These are phyloP conservation scores for Drosophila ironensis DNA, from an alignment of 1,140 invertebrate genomes.

Conservation along the genomic window DNA sequence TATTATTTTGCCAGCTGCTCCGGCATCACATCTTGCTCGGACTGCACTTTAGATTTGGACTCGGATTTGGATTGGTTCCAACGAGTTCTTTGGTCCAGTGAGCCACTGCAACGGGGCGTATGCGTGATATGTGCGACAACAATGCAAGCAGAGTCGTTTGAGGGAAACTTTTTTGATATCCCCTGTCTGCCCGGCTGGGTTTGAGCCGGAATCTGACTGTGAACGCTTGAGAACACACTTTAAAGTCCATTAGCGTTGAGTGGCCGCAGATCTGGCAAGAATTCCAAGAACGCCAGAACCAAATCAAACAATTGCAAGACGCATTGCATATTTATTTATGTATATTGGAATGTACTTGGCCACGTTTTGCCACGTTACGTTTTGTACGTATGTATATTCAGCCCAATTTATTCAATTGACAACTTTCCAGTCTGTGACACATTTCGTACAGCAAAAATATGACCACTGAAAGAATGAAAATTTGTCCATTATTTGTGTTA, in stretches of 20 bases:
- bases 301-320: conserved; percentile 38
- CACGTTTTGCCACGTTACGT: no score
- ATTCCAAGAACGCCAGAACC: conserved; percentile 1
- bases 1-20: conserved; percentile 50
- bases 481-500: conserved; percentile 37
- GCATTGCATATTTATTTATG: conserved; percentile 41
- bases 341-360: conserved; percentile 29
- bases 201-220: conserved; percentile 35
- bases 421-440: conserved; percentile 44
- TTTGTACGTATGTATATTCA: conserved; percentile 24
- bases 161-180: conserved; percentile 26
- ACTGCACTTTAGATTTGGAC: no score
- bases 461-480: conserved; percentile 16
- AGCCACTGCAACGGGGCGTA: conserved; percentile 57
- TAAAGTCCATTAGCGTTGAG: conserved; percentile 77
- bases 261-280: conserved; percentile 36
- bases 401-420: conserved; percentile 47
- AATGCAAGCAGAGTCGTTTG: conserved; percentile 40
- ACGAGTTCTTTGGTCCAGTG: conserved; percentile 18
- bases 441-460: conserved; percentile 35
- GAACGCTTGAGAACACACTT: conserved; percentile 70
- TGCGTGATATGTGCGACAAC: conserved; percentile 56
- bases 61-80: conserved; percentile 32
- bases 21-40: conserved; percentile 10
- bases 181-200: conserved; percentile 25